Percentiles rank a stretch among this genome's conserved stretches.
These are phyloP conservation scores for Sebastes kiyomatsui DNA, from an alignment of 2,797 vertebrate species.

Conservation along the genomic window DNA sequence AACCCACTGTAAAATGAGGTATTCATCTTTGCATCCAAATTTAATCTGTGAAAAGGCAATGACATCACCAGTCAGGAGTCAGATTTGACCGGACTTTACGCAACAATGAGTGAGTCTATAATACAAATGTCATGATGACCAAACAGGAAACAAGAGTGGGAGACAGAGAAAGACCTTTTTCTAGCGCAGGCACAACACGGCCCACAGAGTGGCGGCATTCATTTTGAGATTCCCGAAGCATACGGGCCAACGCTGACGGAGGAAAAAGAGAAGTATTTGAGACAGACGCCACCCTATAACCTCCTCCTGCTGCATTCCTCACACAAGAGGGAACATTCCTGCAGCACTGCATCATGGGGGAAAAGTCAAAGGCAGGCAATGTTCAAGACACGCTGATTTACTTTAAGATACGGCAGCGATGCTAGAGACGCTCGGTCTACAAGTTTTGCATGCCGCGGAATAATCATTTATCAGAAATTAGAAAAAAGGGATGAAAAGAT, in stretches of 20 bases:
- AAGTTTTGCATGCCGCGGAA: neutral
- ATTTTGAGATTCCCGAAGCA: slow-evolving; percentile 34
- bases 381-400: slow-evolving; percentile 41
- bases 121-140: slow-evolving; percentile 45
- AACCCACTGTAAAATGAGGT: neutral
- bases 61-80: slow-evolving; percentile 1
- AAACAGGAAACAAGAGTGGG: slow-evolving; percentile 57
- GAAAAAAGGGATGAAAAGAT: neutral
- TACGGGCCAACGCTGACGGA: slow-evolving; percentile 22
- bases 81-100: slow-evolving; percentile 18
- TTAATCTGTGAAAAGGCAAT: neutral
- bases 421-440: neutral
- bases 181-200: slow-evolving; percentile 20
- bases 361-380: slow-evolving; percentile 52
- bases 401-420: slow-evolving; percentile 22
- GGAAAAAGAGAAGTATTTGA: slow-evolving; percentile 59
- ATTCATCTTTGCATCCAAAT: slow-evolving; percentile 8
- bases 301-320: slow-evolving; percentile 71
- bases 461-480: slow-evolving; percentile 1
- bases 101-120: slow-evolving; percentile 35
- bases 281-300: slow-evolving; percentile 61
- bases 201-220: slow-evolving; percentile 51
- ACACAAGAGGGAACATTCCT: slow-evolving; percentile 77
- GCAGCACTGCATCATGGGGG: slow-evolving; percentile 66
- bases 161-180: slow-evolving; percentile 50